Percentiles rank a stretch among this genome's conserved stretches.
Conservation (phyloP, 2,113 vertebrate genomes). For the Gila orcuttii region DNA sequence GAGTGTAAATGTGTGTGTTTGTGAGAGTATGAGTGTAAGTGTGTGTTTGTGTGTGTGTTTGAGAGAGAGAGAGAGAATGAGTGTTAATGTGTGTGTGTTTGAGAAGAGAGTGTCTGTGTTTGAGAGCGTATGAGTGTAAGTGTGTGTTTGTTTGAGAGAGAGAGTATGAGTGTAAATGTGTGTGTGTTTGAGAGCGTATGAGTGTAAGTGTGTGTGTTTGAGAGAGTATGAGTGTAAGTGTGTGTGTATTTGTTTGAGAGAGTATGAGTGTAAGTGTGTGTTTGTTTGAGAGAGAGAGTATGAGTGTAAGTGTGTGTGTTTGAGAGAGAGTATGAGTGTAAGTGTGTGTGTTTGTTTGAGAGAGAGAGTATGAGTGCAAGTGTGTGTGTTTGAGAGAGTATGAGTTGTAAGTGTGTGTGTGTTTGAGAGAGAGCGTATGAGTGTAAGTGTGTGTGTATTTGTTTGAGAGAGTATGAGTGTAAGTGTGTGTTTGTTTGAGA, state of each 20-base stretch:
- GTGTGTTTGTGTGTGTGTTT: not conserved
- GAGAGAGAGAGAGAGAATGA: not conserved
- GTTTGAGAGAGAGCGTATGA: rapidly evolving
- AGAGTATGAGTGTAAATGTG: no score
- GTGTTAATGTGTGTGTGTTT: not conserved
- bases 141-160: no score
- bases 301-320: no score
- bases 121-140: not conserved
- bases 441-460: no score
- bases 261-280: no score
- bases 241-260: no score
- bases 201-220: no score
- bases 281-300: rapidly evolving
- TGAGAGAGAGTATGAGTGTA: no score
- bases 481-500: not conserved
- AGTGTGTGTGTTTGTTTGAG: conserved; percentile 14
- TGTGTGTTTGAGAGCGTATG: no score
- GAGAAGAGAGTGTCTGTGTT: no score
- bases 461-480: no score
- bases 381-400: conserved; percentile 21
- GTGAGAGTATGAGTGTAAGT: rapidly evolving
- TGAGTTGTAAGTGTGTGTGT: not conserved
- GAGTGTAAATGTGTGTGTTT: not conserved
- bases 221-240: no score
- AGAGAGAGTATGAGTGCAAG: not conserved